Evolutionary conservation across 2,113 vertebrate genomes (phyloP).

Genomic region (Rutilus rutilus): DNA sequence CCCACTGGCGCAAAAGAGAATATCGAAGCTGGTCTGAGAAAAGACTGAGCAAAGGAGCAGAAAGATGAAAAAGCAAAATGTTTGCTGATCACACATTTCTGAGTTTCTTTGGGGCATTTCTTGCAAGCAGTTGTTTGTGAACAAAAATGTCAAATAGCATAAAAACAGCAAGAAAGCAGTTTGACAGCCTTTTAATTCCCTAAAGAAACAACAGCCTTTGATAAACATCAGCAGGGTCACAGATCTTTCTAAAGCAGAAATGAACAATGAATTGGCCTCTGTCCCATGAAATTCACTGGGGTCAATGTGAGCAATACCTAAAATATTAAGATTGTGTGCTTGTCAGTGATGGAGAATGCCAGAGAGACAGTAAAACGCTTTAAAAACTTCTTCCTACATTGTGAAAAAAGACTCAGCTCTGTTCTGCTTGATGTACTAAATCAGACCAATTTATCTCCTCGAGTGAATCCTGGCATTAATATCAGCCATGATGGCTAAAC

Average conservation of each 20-base stretch:
- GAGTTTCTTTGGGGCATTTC: conserved; percentile 1
- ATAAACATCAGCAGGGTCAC: conserved; percentile 43
- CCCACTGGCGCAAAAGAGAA: conserved; percentile 25
- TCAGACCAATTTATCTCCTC: conserved; percentile 34
- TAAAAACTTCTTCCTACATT: background rate
- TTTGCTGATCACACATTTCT: conserved; percentile 1
- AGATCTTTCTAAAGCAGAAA: conserved; percentile 31
- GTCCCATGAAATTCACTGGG: conserved; percentile 3
- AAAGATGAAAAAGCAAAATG: background rate
- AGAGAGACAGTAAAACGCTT: background rate
- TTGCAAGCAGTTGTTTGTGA: background rate
- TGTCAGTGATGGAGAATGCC: background rate
- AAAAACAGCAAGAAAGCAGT: background rate
- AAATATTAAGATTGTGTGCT: background rate
- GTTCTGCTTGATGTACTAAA: conserved; percentile 37
- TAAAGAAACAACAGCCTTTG: background rate
- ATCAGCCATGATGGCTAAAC: conserved; percentile 37
- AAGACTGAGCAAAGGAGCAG: background rate
- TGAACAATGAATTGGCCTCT: conserved; percentile 26
- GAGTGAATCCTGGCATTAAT: conserved; percentile 33
- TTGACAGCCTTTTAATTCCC: background rate
- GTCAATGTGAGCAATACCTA: conserved; percentile 31
- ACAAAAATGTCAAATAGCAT: background rate
- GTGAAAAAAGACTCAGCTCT: background rate
- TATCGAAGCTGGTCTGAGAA: background rate